A percentile compares a stretch with the other conserved stretches of the same genome.
These are phyloP conservation scores for Indicator maculatus DNA, from an alignment of 2,113 vertebrate species.

Conservation along the genomic window DNA sequence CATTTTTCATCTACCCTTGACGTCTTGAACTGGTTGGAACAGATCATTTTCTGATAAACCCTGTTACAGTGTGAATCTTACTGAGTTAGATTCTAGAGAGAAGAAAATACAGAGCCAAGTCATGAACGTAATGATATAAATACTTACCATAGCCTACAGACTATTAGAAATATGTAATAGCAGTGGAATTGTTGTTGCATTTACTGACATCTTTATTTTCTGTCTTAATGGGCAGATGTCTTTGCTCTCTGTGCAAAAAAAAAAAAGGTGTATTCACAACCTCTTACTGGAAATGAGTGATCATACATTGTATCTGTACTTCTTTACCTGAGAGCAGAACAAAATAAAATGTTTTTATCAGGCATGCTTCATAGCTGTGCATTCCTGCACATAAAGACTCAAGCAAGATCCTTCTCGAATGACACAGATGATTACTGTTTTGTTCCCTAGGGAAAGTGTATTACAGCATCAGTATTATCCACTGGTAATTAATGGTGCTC, in stretches of 20 bases:
- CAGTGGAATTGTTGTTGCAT: background rate
- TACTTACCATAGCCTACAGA: background rate
- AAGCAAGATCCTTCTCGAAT: background rate
- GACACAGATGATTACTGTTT: constrained; percentile 40
- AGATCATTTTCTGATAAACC: constrained; percentile 6
- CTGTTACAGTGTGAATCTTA: background rate
- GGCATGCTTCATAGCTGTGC: background rate
- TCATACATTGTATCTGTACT: background rate
- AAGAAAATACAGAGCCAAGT: background rate
- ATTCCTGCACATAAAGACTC: background rate
- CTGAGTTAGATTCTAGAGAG: background rate
- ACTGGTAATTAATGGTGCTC: constrained; percentile 47
- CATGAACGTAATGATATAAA: background rate
- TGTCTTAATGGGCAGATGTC: background rate
- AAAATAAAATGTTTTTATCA: background rate
- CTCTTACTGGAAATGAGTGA: background rate
- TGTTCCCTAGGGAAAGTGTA: constrained; percentile 47
- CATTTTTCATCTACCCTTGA: background rate
- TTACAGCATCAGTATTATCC: constrained; percentile 42
- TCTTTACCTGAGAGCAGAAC: constrained; percentile 3
- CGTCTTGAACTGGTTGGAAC: background rate
- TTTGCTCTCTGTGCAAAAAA: background rate
- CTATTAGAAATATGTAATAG: background rate
- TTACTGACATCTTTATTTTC: background rate
- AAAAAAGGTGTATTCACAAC: background rate